Evolutionary conservation across 2,797 vertebrate species (phyloP).

Genomic region (Spinibarbus caldwelli): DNA sequence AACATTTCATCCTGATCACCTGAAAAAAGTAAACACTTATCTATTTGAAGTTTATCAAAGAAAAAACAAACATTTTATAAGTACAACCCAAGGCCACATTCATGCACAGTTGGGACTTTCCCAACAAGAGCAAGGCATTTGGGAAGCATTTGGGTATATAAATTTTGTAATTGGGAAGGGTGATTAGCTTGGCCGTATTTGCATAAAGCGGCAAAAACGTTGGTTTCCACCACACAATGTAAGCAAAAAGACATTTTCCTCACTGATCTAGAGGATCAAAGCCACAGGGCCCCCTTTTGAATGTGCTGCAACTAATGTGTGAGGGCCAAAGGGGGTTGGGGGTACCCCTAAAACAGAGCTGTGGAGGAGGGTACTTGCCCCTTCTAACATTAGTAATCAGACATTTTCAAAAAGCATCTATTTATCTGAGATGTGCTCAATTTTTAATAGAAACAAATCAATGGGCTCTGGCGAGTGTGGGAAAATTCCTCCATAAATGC

Average conservation of each 20-base stretch:
- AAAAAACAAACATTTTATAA: conserved; percentile 63
- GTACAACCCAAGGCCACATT: conserved; percentile 68
- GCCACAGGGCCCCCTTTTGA: conserved; percentile 94
- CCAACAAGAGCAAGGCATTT: conserved; percentile 66
- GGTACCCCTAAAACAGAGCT: conserved; percentile 79
- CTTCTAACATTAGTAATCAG: conserved; percentile 75
- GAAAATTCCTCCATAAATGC: conserved; percentile 71
- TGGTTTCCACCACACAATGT: conserved; percentile 82
- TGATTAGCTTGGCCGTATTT: conserved; percentile 78
- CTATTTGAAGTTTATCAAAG: conserved; percentile 72
- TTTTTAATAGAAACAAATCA: conserved; percentile 73
- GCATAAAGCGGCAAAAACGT: conserved; percentile 78
- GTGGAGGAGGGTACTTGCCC: conserved; percentile 70
- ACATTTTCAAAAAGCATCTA: conserved; percentile 73
- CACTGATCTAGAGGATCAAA: conserved; percentile 92
- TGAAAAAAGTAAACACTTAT: conserved; percentile 71
- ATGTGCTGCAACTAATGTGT: conserved; percentile 88
- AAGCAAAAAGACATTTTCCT: conserved; percentile 82
- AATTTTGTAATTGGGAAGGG: conserved; percentile 74
- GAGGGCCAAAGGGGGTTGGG: conserved; percentile 74
- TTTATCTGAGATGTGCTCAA: conserved; percentile 67
- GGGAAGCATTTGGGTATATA: conserved; percentile 71
- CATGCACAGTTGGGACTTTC: conserved; percentile 73
- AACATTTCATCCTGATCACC: conserved; percentile 37
- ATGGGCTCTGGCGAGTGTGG: conserved; percentile 69